phyloP scores from a whole-genome alignment of 2,888 invertebrate species.

The Drosophila bunnanda region DNA sequence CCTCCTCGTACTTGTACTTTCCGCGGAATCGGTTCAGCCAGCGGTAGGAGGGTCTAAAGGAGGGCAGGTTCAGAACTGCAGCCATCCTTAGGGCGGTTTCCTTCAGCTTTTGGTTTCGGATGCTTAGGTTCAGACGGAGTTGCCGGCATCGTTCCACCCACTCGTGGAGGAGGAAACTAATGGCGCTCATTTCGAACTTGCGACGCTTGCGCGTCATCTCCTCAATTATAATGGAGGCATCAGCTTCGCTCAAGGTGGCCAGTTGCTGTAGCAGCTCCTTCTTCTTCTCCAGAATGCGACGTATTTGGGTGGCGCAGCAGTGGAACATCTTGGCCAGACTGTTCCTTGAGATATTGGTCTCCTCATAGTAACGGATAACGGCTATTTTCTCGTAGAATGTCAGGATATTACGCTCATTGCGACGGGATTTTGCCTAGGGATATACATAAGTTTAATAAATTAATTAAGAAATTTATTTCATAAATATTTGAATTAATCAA shows the following conservation, averaged over 20 bases:
- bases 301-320: slow-evolving; percentile 83
- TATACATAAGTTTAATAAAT: not conserved
- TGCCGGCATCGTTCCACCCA: slow-evolving; percentile 83
- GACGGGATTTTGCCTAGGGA: slow-evolving; percentile 66
- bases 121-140: slow-evolving; percentile 72
- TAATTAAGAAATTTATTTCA: not conserved
- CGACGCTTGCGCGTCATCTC: slow-evolving; percentile 83
- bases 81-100: slow-evolving; percentile 82
- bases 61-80: slow-evolving; percentile 79
- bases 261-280: slow-evolving; percentile 80
- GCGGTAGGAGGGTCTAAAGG: slow-evolving; percentile 80
- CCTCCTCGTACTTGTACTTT: slow-evolving; percentile 82
- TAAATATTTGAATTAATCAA: not conserved
- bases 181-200: slow-evolving; percentile 83
- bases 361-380: slow-evolving; percentile 83
- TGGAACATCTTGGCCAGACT: slow-evolving; percentile 83
- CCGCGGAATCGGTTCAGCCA: slow-evolving; percentile 82
- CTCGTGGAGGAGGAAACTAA: slow-evolving; percentile 82
- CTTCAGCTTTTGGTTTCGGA: slow-evolving; percentile 80
- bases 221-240: slow-evolving; percentile 81
- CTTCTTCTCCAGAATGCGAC: slow-evolving; percentile 81
- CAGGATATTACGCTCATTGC: slow-evolving; percentile 82
- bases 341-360: slow-evolving; percentile 82
- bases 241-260: slow-evolving; percentile 81
- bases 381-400: slow-evolving; percentile 84